phyloP scores from a whole-genome alignment of 2,113 vertebrate species.

The Raphicerus campestris region DNA sequence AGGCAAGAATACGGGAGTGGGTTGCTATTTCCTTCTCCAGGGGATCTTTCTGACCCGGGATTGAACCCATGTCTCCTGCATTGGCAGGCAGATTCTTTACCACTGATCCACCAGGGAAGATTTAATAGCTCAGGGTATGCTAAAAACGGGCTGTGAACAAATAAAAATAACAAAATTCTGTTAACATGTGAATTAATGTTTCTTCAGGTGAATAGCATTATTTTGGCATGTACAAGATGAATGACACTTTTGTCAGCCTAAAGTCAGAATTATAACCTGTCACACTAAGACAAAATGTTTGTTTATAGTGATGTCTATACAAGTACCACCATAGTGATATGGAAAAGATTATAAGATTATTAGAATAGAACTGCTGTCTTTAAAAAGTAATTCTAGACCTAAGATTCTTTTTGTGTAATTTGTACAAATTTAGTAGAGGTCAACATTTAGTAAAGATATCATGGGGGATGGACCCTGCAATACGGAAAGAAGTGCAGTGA shows the following conservation, averaged over 20 bases:
- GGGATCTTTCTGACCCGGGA: not conserved
- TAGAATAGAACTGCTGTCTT: conserved; percentile 14
- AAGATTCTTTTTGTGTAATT: not conserved
- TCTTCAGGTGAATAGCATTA: not conserved
- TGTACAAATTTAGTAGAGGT: not conserved
- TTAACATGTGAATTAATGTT: not conserved
- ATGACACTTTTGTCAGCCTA: not conserved
- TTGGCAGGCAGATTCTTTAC: not conserved
- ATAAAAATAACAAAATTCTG: not conserved
- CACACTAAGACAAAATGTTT: not conserved
- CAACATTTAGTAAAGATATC: not conserved
- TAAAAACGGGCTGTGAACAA: conserved; percentile 26
- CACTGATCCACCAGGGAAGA: not conserved
- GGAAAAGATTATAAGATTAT: not conserved
- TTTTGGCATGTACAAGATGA: not conserved
- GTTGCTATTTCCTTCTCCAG: not conserved
- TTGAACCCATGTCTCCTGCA: not conserved
- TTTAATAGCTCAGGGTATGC: not conserved
- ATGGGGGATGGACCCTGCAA: not conserved
- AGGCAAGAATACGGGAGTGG: not conserved
- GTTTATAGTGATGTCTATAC: not conserved
- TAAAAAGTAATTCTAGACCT: not conserved
- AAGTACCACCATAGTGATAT: not conserved
- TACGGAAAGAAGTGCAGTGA: not conserved
- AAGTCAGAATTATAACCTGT: not conserved